phyloP scores from a whole-genome alignment of 2,888 invertebrate genomes.

The Hypomecis punctinalis region DNA sequence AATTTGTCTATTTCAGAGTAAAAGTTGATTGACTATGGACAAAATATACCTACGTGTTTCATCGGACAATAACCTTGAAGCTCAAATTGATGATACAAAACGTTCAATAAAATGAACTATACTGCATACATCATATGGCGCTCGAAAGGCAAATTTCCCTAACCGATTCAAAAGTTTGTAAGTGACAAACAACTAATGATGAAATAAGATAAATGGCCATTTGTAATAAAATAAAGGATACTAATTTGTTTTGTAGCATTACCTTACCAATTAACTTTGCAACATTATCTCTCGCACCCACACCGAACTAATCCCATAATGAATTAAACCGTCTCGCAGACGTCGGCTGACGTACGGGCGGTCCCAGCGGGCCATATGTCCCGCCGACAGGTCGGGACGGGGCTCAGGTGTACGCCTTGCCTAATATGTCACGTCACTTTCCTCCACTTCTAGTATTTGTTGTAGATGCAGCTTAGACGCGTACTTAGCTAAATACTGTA shows the following conservation, averaged over 20 bases:
- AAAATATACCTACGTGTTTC: too few species aligned
- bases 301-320: slow-evolving; percentile 45
- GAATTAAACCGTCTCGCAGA: slow-evolving; percentile 46
- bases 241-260: slow-evolving; percentile 11
- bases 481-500: neutral
- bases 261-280: slow-evolving; percentile 19
- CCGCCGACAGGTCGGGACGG: slow-evolving; percentile 46
- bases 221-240: neutral
- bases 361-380: slow-evolving; percentile 57
- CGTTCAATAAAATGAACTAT: too few species aligned
- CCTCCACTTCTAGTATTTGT: slow-evolving; percentile 33
- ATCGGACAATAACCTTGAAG: too few species aligned
- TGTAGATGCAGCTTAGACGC: neutral
- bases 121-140: too few species aligned
- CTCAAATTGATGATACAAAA: too few species aligned
- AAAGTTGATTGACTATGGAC: too few species aligned
- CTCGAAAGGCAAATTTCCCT: too few species aligned
- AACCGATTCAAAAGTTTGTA: too few species aligned
- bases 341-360: slow-evolving; percentile 42
- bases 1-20: too few species aligned
- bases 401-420: slow-evolving; percentile 61
- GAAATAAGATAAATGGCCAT: neutral
- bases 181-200: too few species aligned
- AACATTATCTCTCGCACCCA: slow-evolving; percentile 18
- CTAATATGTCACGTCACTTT: slow-evolving; percentile 69